Conservation (phyloP, 2,888 invertebrate species). For the Orchesella flavescens region DNA sequence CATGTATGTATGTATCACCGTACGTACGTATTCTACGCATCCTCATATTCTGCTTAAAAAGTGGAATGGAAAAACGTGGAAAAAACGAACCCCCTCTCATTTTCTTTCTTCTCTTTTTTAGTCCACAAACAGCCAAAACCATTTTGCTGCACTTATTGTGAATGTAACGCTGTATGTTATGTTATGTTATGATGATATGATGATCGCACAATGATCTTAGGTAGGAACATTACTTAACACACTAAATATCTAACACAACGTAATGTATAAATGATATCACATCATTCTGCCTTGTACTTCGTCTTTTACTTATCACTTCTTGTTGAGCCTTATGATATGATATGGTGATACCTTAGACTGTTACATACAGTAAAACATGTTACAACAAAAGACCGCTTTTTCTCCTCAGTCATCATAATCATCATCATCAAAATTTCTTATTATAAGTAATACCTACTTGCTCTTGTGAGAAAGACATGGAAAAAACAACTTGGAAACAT, state of each 20-base stretch:
- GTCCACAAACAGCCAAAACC: background rate
- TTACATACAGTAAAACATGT: background rate
- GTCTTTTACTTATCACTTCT: background rate
- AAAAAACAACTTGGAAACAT: constrained; percentile 41
- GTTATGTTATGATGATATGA: background rate
- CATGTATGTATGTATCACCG: background rate
- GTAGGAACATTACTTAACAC: background rate
- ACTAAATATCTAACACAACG: background rate
- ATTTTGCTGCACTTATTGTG: constrained; percentile 7
- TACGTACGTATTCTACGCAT: background rate
- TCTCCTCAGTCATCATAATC: background rate
- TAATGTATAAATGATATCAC: constrained; percentile 21
- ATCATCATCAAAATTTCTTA: background rate
- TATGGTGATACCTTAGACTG: background rate
- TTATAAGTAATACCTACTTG: too few relatives aligned
- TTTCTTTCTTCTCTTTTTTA: constrained; percentile 24
- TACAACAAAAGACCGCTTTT: background rate
- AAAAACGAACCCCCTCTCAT: constrained; percentile 38
- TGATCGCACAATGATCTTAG: background rate
- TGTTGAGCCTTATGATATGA: background rate
- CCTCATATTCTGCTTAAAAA: background rate
- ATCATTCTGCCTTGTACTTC: background rate
- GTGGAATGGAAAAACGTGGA: constrained; percentile 39
- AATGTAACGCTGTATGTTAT: background rate
- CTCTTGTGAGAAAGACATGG: background rate